Conservation (phyloP, 2,113 vertebrate species). For the Stigmatopora argus region DNA sequence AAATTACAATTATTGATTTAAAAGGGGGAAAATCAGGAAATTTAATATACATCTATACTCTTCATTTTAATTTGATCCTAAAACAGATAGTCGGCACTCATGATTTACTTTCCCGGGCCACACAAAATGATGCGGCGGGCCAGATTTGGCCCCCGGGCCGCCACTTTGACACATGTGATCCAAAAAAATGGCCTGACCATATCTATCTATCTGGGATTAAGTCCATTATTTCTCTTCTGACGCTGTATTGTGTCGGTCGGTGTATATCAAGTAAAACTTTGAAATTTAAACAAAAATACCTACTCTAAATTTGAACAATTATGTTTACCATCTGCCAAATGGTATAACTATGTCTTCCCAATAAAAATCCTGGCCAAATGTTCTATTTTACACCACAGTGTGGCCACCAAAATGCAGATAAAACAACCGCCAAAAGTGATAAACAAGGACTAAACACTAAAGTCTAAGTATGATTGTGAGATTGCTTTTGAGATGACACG, state of each 20-base stretch:
- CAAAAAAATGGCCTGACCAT: too few relatives aligned
- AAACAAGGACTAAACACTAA: background rate
- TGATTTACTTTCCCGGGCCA: too few relatives aligned
- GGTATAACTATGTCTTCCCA: background rate
- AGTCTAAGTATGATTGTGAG: background rate
- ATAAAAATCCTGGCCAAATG: background rate
- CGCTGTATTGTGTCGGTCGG: background rate
- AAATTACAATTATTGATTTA: too few relatives aligned
- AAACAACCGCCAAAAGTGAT: background rate
- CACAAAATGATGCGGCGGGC: too few relatives aligned
- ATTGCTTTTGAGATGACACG: slow-evolving; percentile 6
- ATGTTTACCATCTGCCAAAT: background rate
- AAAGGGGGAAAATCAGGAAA: too few relatives aligned
- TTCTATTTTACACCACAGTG: background rate
- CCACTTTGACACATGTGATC: too few relatives aligned
- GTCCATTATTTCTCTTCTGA: background rate
- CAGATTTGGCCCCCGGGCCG: too few relatives aligned
- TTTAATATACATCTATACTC: too few relatives aligned
- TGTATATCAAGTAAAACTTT: background rate
- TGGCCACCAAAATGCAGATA: background rate
- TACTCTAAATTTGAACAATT: too few relatives aligned
- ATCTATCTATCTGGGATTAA: background rate
- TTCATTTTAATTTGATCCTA: too few relatives aligned
- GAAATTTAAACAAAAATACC: too few relatives aligned
- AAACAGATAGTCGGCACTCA: too few relatives aligned